Conservation (phyloP, 2,797 vertebrate species). For the Podarcis lilfordi region DNA sequence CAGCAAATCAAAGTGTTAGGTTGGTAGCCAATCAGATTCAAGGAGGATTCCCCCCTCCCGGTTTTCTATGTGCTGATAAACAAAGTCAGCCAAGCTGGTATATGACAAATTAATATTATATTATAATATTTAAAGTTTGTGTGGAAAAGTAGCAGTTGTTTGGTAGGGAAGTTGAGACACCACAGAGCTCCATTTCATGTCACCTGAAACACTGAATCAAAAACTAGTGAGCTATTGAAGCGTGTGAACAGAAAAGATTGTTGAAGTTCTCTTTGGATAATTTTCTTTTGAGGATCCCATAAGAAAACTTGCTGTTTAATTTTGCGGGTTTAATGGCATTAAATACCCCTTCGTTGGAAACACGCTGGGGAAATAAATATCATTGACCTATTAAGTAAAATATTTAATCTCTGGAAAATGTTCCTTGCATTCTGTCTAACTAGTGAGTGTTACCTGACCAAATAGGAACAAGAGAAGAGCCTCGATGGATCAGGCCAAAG, state of each 20-base stretch:
- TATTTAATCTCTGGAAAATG: neutral
- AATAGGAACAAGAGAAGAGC: neutral
- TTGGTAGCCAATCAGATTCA: too few relatives aligned
- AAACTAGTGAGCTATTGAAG: neutral
- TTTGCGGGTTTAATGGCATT: neutral
- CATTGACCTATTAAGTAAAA: neutral
- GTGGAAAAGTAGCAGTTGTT: too few relatives aligned
- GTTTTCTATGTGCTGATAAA: too few relatives aligned
- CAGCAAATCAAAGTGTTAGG: too few relatives aligned
- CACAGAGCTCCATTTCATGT: neutral
- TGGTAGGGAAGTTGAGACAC: neutral
- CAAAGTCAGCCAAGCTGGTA: too few relatives aligned
- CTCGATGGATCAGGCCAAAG: too few relatives aligned
- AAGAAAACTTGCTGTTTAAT: conserved; percentile 6
- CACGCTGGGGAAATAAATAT: neutral
- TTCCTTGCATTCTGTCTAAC: neutral
- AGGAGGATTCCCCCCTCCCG: too few relatives aligned
- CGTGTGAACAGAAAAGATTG: neutral
- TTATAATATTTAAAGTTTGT: neutral
- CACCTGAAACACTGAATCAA: conserved; percentile 1
- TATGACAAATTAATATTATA: neutral
- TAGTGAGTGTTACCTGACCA: neutral
- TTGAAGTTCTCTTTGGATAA: neutral
- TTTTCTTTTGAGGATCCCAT: neutral
- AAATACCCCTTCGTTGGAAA: conserved; percentile 13